A percentile compares a stretch with the other conserved stretches of the same genome.
These are phyloP conservation scores for Aphelenchoides fujianensis DNA, from an alignment of 1,140 invertebrate species.

Conservation along the genomic window DNA sequence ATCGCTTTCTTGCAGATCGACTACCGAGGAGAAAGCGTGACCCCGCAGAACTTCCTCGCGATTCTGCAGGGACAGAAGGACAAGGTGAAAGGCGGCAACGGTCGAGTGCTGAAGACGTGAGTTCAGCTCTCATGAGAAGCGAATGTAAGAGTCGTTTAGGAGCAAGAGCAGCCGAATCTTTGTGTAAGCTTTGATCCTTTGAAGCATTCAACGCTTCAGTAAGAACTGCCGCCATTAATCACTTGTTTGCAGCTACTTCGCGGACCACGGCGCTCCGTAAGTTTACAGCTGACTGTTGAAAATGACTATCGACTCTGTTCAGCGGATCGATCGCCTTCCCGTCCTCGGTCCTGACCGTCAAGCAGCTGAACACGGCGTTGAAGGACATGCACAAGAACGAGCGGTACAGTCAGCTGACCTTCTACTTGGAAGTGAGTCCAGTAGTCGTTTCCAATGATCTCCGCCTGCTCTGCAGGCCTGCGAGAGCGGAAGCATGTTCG, in stretches of 20 bases:
- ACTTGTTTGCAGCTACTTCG: constrained; percentile 64
- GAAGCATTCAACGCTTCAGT: background rate
- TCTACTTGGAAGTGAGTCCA: constrained; percentile 68
- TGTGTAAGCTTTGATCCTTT: constrained; percentile 62
- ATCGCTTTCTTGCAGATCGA: constrained; percentile 69
- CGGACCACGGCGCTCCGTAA: constrained; percentile 70
- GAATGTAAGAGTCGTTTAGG: constrained; percentile 27
- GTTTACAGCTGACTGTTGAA: too few relatives aligned
- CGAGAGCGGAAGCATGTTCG: constrained; percentile 72
- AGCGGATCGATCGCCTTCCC: constrained; percentile 70
- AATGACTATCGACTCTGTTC: too few relatives aligned
- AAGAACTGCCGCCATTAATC: background rate
- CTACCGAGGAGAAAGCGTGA: constrained; percentile 64
- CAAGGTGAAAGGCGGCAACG: constrained; percentile 25
- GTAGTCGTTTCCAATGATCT: constrained; percentile 62
- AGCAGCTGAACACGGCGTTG: constrained; percentile 64
- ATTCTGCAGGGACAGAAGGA: constrained; percentile 33
- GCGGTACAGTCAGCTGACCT: constrained; percentile 63
- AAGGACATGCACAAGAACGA: constrained; percentile 65
- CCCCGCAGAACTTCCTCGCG: constrained; percentile 38
- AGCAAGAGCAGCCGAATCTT: constrained; percentile 69
- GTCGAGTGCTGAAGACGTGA: constrained; percentile 62
- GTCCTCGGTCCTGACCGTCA: constrained; percentile 63
- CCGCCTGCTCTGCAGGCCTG: constrained; percentile 67
- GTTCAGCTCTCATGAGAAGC: background rate